Evolutionary conservation across 2,113 vertebrate species (phyloP), one percentile per base, ranked within the genome.

Genomic region (Turdus rufiventris): DNA sequence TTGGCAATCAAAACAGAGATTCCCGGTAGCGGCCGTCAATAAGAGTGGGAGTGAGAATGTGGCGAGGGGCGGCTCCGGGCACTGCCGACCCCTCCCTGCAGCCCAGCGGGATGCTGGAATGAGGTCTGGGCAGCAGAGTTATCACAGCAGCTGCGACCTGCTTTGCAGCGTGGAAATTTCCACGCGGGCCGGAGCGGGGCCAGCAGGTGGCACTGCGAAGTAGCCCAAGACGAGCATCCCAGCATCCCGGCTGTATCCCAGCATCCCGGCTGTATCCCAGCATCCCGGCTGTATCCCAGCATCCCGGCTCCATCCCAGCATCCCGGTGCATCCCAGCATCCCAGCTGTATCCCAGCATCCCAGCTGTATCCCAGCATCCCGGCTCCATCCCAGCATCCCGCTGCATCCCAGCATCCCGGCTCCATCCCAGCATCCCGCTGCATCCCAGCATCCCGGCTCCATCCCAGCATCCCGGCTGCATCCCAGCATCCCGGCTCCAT

Each of bases 121-220:
- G 24, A 8, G 2, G 2, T 8, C 34, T 1, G 54, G 45, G 25
- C 5, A 68, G 25, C 40, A 16, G 63, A 74, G 34, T 1, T 8
- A 3, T 4, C 51, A 2, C 20, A 13, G 23, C 12, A 16, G 40
- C 51, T 3, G 45, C 6, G 2, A 6, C 9, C 34, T 5, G 25
- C 16, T 34, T 18, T 8, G 58, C 16, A 0, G 29, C 14, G 8
- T 83, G 97, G 96, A 96, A 97, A 97, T 97, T 96, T 97, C 97
- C 97, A 89, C 18, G 29, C 12, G 20, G 4, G 3, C 38, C 2
- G 21, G 9, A 10, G 8, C 1, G 3, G 2, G 25, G 57, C 90
- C 98, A 91, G 92, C 86, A 98, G 98, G 86, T 98, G 98, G 98
- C 91, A 90, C 88, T 97, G 91, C 93, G 57, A 88, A 89, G 88